Percentiles rank a stretch among this genome's conserved stretches.
Evolutionary conservation across 2,113 vertebrate genomes (phyloP).

Genomic region (Thunnus maccoyii): DNA sequence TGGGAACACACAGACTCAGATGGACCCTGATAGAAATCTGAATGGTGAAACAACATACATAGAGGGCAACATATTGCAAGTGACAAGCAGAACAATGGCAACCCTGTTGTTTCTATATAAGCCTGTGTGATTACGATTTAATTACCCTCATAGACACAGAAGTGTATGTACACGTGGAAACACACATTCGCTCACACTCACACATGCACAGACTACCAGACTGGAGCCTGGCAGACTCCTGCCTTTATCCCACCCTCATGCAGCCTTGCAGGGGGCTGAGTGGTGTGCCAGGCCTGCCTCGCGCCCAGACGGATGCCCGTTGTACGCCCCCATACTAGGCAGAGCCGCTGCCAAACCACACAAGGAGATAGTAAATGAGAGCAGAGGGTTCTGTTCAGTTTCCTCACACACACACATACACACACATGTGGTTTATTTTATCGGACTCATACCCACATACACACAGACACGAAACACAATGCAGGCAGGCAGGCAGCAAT

Average conservation of each 20-base stretch:
- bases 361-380: slow-evolving; percentile 82
- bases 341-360: slow-evolving; percentile 82
- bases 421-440: slow-evolving; percentile 78
- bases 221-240: slow-evolving; percentile 73
- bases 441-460: slow-evolving; percentile 51
- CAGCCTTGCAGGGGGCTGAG: slow-evolving; percentile 69
- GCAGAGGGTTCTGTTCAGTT: slow-evolving; percentile 66
- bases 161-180: slow-evolving; percentile 23
- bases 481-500: slow-evolving; percentile 74
- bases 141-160: slow-evolving; percentile 53
- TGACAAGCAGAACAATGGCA: slow-evolving; percentile 68
- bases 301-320: slow-evolving; percentile 80
- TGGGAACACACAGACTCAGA: slow-evolving; percentile 54
- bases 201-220: slow-evolving; percentile 65
- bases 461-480: slow-evolving; percentile 67
- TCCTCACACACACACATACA: slow-evolving; percentile 55
- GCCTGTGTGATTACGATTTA: slow-evolving; percentile 76
- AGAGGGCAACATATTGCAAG: slow-evolving; percentile 60
- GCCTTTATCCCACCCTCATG: slow-evolving; percentile 72
- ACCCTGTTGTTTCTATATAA: slow-evolving; percentile 69
- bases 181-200: slow-evolving; percentile 32
- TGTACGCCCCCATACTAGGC: slow-evolving; percentile 73
- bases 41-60: slow-evolving; percentile 38
- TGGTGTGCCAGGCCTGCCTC: slow-evolving; percentile 75
- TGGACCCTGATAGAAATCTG: slow-evolving; percentile 34